A percentile compares a stretch with the other conserved stretches of the same genome.
These are phyloP conservation scores for Agrotis segetum DNA, from an alignment of 2,888 invertebrate species.

Conservation along the genomic window DNA sequence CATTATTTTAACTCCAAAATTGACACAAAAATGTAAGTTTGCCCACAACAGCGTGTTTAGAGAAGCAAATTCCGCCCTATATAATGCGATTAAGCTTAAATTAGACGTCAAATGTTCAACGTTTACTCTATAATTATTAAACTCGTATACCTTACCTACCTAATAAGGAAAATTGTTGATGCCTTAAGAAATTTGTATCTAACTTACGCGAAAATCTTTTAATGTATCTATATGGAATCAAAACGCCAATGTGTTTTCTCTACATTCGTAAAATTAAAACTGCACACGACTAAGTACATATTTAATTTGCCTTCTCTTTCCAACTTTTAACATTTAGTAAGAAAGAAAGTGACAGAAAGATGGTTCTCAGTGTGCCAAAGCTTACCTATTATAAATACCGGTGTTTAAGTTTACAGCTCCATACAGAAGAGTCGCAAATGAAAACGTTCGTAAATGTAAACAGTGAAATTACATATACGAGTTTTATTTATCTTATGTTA, in stretches of 20 bases:
- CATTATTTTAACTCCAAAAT: background rate
- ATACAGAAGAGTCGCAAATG: conserved; percentile 73
- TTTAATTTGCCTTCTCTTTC: conserved; percentile 34
- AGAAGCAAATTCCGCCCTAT: background rate
- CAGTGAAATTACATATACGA: conserved; percentile 76
- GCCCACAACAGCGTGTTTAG: too few relatives aligned
- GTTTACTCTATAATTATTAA: conserved; percentile 9
- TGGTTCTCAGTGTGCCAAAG: conserved; percentile 54
- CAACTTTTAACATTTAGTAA: conserved; percentile 2
- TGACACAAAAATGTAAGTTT: background rate
- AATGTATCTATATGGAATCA: conserved; percentile 29
- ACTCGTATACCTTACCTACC: background rate
- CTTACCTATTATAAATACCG: conserved; percentile 74
- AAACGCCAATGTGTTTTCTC: conserved; percentile 48
- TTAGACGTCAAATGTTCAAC: background rate
- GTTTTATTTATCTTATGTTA: conserved; percentile 70
- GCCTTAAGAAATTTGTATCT: background rate
- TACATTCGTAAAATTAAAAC: conserved; percentile 56
- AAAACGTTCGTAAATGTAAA: conserved; percentile 81
- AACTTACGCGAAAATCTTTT: conserved; percentile 27
- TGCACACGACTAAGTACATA: conserved; percentile 21
- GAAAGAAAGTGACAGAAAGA: conserved; percentile 36
- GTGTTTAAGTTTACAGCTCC: conserved; percentile 76
- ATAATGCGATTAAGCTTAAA: background rate
- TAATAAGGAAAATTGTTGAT: background rate